Base-by-base conservation (phyloP, 2,113 vertebrate genomes). In the Misgurnus anguillicaudatus region DNA sequence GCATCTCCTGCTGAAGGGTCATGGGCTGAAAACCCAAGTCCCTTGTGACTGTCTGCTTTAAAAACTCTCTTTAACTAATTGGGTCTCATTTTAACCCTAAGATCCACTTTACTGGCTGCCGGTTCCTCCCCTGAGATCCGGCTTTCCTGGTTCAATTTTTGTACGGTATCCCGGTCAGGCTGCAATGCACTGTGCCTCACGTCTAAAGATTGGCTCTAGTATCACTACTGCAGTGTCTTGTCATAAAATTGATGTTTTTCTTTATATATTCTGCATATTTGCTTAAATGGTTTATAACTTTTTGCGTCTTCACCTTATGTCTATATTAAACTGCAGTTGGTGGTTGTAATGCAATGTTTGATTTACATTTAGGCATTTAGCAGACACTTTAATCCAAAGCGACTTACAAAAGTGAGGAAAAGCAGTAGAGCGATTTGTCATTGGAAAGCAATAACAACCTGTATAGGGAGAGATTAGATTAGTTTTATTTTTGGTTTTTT, bases 1-100 rank as follows among this genome's bases (percentile, higher is more conserved):
- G 55, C 31, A n/a, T 70, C 42, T 69, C 10, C 77, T 39, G 17
- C 39, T 21, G n/a, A 48, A 65, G 11, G 60, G 45, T 62, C 68
- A 65, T 13, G 55, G 9, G 60, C 17, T 70, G 9, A 71, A 9
- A 41, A 39, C 45, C 36, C 4, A 36, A 71, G 17, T 36, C 45
- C 64, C 36, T 31, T 73, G 42, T 77, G 48, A 36, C 8, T 61
- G 51, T 62, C 47, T 9, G 31, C 53, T 67, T 60, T 74, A 74
- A 67, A 74, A 66, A 66, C 24, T 63, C 62, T 19, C 7, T 66
- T 72, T 65, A 48, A 78, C 60, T 77, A 38, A 64, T 60, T 72
- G 53, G 57, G 58, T 36, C 21, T 75, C 42, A 36, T 31, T 45
- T 21, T 53, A 11, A 36, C 39, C 42, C 48, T 13, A 36, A 58